phyloP scores from a whole-genome alignment of 1,140 invertebrate species.

The Doryteuthis pealeii region DNA sequence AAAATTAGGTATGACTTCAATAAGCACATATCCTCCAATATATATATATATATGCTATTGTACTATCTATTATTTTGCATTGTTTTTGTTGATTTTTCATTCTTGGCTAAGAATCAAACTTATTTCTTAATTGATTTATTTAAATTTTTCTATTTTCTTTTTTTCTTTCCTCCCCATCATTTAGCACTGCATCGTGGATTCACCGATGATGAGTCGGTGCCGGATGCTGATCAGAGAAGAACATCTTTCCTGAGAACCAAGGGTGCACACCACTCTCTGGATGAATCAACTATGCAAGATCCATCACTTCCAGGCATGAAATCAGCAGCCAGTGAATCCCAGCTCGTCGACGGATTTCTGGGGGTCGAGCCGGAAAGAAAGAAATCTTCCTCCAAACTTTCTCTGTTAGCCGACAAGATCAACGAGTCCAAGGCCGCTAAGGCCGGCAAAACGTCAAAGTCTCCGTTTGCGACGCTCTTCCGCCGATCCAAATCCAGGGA shows the following conservation, averaged over 20 bases:
- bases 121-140: no score
- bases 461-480: slow-evolving; percentile 52
- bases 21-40: no score
- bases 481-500: slow-evolving; percentile 53
- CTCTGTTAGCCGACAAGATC: slow-evolving; percentile 52
- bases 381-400: slow-evolving; percentile 46
- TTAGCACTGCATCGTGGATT: slow-evolving; percentile 33
- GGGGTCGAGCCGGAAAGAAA: slow-evolving; percentile 36
- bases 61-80: no score
- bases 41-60: no score
- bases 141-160: no score
- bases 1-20: no score
- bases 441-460: slow-evolving; percentile 35
- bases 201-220: slow-evolving; percentile 37
- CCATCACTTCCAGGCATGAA: slow-evolving; percentile 34
- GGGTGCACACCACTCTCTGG: slow-evolving; percentile 46
- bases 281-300: slow-evolving; percentile 40
- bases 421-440: slow-evolving; percentile 38
- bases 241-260: slow-evolving; percentile 35
- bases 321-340: slow-evolving; percentile 50
- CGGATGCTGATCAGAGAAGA: slow-evolving; percentile 33
- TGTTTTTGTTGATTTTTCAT: no score
- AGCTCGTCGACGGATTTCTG: slow-evolving; percentile 40
- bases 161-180: no score
- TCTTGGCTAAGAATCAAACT: no score